Conservation (phyloP, 2,888 invertebrate genomes). For the Watsonalla binaria region DNA sequence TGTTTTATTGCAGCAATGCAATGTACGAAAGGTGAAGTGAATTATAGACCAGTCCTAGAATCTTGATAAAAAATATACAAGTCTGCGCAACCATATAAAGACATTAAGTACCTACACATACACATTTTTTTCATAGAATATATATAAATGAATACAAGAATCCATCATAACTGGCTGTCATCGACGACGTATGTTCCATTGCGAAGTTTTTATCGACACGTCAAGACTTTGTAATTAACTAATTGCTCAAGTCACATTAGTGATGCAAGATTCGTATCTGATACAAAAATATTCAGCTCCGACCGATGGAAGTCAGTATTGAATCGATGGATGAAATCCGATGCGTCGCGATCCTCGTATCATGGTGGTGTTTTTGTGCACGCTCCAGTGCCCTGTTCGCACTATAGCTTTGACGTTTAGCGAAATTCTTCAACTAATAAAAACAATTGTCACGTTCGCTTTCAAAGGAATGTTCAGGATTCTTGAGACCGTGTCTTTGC, state of each 20-base stretch:
- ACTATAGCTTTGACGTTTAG: conserved; percentile 57
- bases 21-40: background rate
- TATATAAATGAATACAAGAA: conserved; percentile 14
- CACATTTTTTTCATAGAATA: background rate
- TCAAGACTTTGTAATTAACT: conserved; percentile 39
- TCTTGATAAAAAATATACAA: background rate
- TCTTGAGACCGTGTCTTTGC: conserved; percentile 42
- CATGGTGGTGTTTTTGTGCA: conserved; percentile 57
- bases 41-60: background rate
- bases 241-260: conserved; percentile 44
- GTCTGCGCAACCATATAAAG: background rate
- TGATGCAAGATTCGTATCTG: conserved; percentile 42
- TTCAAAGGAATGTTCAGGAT: conserved; percentile 38
- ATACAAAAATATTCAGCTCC: conserved; percentile 35
- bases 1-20: background rate
- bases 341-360: conserved; percentile 23
- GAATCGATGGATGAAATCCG: conserved; percentile 17
- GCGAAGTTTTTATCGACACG: conserved; percentile 32
- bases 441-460: conserved; percentile 48
- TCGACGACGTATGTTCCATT: conserved; percentile 21
- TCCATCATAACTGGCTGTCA: conserved; percentile 16
- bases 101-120: background rate
- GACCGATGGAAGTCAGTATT: conserved; percentile 20
- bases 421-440: conserved; percentile 53
- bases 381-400: conserved; percentile 61